Conservation (phyloP, 2,888 invertebrate species). For the Sclerodermus sp. region DNA sequence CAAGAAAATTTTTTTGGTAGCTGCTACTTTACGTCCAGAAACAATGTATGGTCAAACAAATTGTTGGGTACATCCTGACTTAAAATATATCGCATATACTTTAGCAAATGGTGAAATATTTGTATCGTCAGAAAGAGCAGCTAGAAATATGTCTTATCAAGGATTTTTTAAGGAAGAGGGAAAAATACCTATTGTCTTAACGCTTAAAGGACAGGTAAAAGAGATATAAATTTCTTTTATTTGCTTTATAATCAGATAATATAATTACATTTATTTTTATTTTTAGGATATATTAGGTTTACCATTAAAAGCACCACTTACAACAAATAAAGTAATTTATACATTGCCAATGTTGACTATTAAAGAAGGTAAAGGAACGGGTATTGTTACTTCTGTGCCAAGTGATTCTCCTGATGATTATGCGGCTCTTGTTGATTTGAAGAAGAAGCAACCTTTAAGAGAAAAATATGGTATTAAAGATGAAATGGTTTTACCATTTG, state of each 20-base stretch:
- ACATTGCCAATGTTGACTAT: slow-evolving; percentile 97
- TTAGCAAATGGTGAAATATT: slow-evolving; percentile 76
- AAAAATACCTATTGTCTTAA: slow-evolving; percentile 69
- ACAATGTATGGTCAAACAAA: slow-evolving; percentile 99
- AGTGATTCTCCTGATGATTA: slow-evolving; percentile 99
- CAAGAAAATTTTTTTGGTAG: slow-evolving; percentile 78
- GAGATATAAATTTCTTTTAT: slow-evolving; percentile 8
- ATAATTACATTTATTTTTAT: not conserved
- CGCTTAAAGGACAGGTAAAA: slow-evolving; percentile 69
- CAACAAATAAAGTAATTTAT: slow-evolving; percentile 81
- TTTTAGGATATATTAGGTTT: slow-evolving; percentile 78
- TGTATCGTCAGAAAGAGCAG: slow-evolving; percentile 85
- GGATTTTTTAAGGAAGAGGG: slow-evolving; percentile 84
- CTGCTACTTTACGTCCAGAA: slow-evolving; percentile 97
- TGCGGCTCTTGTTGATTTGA: slow-evolving; percentile 91
- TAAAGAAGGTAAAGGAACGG: slow-evolving; percentile 97
- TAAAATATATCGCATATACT: slow-evolving; percentile 86
- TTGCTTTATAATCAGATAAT: slow-evolving; percentile 3
- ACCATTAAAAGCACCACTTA: slow-evolving; percentile 81
- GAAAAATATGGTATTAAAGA: slow-evolving; percentile 90
- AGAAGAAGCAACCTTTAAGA: slow-evolving; percentile 90
- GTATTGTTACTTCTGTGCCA: slow-evolving; percentile 96
- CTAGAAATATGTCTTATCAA: slow-evolving; percentile 95
- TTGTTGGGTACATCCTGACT: slow-evolving; percentile 96
- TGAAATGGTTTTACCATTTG: slow-evolving; percentile 73